A percentile compares a stretch with the other conserved stretches of the same genome.
phyloP scores from a whole-genome alignment of 2,113 vertebrate species.

The Heptranchias perlo region DNA sequence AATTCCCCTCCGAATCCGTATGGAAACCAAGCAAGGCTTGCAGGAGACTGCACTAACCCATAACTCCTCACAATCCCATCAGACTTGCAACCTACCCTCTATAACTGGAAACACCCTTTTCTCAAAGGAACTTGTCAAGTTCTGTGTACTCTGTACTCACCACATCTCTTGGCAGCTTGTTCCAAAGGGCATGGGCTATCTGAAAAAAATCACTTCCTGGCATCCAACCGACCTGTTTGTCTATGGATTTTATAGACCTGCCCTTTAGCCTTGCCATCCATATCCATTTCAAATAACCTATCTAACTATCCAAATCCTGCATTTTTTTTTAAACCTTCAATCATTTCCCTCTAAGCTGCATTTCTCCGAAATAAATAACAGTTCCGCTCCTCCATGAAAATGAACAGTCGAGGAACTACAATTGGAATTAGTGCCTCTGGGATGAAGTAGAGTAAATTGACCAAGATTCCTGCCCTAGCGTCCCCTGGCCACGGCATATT shows the following conservation, averaged over 20 bases:
- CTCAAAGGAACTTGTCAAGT: background rate
- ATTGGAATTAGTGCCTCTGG: background rate
- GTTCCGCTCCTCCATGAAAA: background rate
- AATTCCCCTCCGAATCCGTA: background rate
- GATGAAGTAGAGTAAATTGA: background rate
- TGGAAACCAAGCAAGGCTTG: background rate
- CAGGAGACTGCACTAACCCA: background rate
- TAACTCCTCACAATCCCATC: background rate
- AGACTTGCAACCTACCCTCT: background rate
- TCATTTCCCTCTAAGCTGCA: background rate
- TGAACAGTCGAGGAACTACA: background rate
- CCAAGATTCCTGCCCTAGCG: background rate
- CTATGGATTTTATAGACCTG: background rate
- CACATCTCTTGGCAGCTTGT: background rate
- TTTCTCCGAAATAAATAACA: background rate
- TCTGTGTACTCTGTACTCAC: background rate
- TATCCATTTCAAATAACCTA: background rate
- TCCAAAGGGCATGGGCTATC: background rate
- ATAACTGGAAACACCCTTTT: background rate
- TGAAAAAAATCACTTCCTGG: background rate
- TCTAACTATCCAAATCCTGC: background rate
- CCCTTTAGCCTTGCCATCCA: background rate
- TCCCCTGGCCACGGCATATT: too few relatives aligned
- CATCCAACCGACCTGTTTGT: background rate
- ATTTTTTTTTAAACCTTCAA: background rate